phyloP scores from a whole-genome alignment of 1,140 invertebrate species.

The Temnothorax longispinosus region DNA sequence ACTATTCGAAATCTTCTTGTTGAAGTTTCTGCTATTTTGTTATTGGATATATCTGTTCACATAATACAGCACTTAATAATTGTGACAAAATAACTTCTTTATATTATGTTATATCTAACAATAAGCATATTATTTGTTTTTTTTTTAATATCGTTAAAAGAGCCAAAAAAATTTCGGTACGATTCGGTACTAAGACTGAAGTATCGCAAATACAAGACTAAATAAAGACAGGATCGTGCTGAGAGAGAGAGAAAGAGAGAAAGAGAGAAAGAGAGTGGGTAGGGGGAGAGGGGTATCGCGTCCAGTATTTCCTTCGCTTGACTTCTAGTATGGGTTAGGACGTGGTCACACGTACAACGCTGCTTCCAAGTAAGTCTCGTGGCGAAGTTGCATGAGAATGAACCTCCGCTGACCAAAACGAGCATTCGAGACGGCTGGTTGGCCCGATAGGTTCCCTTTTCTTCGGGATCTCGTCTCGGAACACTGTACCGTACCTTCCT shows the following conservation, averaged over 20 bases:
- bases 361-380: constrained; percentile 74
- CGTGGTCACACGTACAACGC: constrained; percentile 68
- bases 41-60: neutral
- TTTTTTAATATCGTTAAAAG: neutral
- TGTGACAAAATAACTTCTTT: neutral
- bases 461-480: constrained; percentile 72
- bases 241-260: neutral
- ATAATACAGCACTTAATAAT: neutral
- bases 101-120: neutral
- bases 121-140: neutral
- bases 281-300: neutral
- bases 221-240: constrained; percentile 51
- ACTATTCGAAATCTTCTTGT: neutral
- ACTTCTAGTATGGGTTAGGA: constrained; percentile 65
- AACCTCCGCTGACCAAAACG: constrained; percentile 74
- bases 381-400: constrained; percentile 80
- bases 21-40: neutral
- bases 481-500: constrained; percentile 74
- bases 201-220: neutral
- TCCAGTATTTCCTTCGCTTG: constrained; percentile 40
- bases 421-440: constrained; percentile 65
- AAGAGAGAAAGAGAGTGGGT: neutral
- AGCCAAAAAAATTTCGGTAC: neutral
- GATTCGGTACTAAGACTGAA: neutral
- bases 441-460: constrained; percentile 72